Conservation (phyloP, 1,140 invertebrate genomes). For the Cyclina sinensis region DNA sequence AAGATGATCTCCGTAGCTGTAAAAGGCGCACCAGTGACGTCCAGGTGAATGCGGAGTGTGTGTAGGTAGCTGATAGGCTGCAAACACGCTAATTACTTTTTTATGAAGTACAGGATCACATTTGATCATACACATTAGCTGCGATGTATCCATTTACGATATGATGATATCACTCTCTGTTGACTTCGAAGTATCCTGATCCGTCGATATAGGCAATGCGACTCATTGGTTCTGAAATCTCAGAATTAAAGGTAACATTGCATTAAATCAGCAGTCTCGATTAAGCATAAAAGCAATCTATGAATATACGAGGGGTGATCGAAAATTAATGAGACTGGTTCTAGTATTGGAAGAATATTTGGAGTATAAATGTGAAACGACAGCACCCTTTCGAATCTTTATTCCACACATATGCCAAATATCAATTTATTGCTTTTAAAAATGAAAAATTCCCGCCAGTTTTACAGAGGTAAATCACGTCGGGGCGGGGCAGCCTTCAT, state of each 20-base stretch:
- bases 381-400: too few relatives aligned
- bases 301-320: too few relatives aligned
- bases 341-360: too few relatives aligned
- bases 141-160: conserved; percentile 14
- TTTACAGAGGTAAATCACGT: too few relatives aligned
- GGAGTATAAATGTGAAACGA: too few relatives aligned
- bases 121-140: conserved; percentile 18
- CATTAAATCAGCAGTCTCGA: background rate
- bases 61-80: background rate
- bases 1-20: background rate
- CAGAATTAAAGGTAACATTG: background rate
- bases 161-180: conserved; percentile 31
- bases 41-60: background rate
- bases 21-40: conserved; percentile 30
- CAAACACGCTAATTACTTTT: conserved; percentile 5
- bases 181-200: conserved; percentile 28
- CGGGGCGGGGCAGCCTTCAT: conserved; percentile 42
- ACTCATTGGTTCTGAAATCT: conserved; percentile 36
- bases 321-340: too few relatives aligned
- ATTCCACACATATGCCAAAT: too few relatives aligned
- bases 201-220: conserved; percentile 31
- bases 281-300: too few relatives aligned
- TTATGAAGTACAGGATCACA: conserved; percentile 28
- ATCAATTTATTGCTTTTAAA: too few relatives aligned
- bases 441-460: too few relatives aligned